Evolutionary conservation across 2,113 vertebrate genomes (phyloP).

Genomic region (Cathartes aura): DNA sequence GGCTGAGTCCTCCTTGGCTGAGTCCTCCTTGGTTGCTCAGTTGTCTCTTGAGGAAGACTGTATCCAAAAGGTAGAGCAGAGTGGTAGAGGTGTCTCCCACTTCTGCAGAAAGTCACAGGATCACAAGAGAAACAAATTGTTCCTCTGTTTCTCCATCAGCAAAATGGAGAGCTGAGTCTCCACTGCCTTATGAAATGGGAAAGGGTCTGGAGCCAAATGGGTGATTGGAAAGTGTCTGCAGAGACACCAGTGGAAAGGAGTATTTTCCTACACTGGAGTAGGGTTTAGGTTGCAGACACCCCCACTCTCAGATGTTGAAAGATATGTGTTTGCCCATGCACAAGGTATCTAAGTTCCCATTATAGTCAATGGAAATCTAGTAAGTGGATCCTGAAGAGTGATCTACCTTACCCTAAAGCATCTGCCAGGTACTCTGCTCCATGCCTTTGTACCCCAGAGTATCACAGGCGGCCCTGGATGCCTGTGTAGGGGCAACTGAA

Average conservation of each 20-base stretch:
- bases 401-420: neutral
- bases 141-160: neutral
- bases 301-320: neutral
- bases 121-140: neutral
- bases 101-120: neutral
- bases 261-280: neutral
- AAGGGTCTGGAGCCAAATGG: neutral
- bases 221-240: neutral
- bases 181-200: neutral
- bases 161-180: neutral
- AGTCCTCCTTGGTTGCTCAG: neutral
- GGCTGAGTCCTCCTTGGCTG: neutral
- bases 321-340: neutral
- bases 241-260: neutral
- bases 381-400: neutral
- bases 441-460: neutral
- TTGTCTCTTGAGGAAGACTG: neutral
- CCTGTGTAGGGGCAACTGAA: neutral
- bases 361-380: neutral
- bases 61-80: neutral
- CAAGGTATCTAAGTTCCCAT: neutral
- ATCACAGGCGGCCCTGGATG: neutral
- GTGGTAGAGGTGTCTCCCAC: neutral
- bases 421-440: neutral
- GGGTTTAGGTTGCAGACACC: neutral